Conservation (phyloP, 2,113 vertebrate genomes). For the Eolophus roseicapilla region DNA sequence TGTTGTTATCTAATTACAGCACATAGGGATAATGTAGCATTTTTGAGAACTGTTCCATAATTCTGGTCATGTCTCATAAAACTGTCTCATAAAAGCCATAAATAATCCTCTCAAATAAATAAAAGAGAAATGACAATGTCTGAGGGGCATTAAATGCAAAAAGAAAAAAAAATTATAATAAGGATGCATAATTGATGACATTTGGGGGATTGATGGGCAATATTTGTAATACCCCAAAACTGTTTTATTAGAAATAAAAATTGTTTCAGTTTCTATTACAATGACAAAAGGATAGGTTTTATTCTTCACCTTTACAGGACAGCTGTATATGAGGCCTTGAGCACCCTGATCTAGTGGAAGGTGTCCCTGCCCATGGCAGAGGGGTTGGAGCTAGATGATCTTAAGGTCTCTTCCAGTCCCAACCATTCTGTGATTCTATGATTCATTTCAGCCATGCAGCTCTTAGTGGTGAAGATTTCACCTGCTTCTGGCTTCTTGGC, state of each 20-base stretch:
- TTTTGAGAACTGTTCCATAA: slow-evolving; percentile 6
- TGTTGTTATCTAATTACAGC: slow-evolving; percentile 22
- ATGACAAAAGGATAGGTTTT: fast-evolving
- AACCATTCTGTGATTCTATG: background rate
- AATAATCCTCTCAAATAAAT: slow-evolving; percentile 23
- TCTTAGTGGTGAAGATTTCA: background rate
- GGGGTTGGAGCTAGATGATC: background rate
- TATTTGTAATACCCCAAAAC: fast-evolving
- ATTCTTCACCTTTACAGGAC: background rate
- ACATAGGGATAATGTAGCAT: background rate
- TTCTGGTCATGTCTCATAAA: background rate
- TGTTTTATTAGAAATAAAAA: background rate
- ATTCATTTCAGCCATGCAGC: background rate
- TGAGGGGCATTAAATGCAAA: background rate
- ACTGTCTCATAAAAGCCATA: background rate
- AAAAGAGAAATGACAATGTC: background rate
- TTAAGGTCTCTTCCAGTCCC: background rate
- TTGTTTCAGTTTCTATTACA: background rate
- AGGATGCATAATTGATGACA: background rate
- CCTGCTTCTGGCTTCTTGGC: background rate
- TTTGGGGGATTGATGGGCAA: background rate
- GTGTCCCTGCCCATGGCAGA: background rate
- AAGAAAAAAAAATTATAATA: background rate
- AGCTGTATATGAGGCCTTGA: background rate
- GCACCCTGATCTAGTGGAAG: background rate